Conservation (phyloP, 1,140 invertebrate species). For the Pinna nobilis region DNA sequence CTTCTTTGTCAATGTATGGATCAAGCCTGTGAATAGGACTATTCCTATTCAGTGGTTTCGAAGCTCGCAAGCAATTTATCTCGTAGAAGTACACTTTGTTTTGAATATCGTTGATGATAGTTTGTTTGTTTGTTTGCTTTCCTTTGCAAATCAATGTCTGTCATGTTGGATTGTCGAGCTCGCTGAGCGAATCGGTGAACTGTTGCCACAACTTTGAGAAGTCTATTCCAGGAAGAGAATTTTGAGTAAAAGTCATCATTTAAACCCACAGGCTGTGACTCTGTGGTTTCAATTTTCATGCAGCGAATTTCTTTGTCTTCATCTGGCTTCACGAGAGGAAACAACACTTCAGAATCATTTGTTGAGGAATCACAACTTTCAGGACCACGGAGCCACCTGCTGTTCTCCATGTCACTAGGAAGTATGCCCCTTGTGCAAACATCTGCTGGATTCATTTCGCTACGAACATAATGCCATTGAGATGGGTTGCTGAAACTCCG, state of each 20-base stretch:
- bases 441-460: constrained; percentile 25
- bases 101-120: constrained; percentile 24
- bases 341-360: not conserved
- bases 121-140: not conserved
- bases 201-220: not conserved
- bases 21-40: not conserved
- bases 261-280: not conserved
- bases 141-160: not conserved
- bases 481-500: constrained; percentile 1
- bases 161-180: not conserved
- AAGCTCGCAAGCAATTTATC: not conserved
- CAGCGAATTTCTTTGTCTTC: constrained; percentile 21
- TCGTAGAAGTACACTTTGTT: constrained; percentile 4
- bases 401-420: constrained; percentile 1
- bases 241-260: too few species aligned
- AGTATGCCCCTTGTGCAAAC: constrained; percentile 9
- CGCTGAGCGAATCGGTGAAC: not conserved
- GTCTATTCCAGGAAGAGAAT: not conserved
- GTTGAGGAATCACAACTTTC: not conserved
- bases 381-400: not conserved
- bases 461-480: constrained; percentile 30
- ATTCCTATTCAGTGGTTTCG: constrained; percentile 5
- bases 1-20: constrained; percentile 19
- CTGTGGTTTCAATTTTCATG: not conserved
- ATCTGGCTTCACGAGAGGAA: constrained; percentile 2